Percentiles rank a stretch among this genome's conserved stretches.
Evolutionary conservation across 2,888 invertebrate genomes (phyloP).

Genomic region (Trileptium ribeirensis): DNA sequence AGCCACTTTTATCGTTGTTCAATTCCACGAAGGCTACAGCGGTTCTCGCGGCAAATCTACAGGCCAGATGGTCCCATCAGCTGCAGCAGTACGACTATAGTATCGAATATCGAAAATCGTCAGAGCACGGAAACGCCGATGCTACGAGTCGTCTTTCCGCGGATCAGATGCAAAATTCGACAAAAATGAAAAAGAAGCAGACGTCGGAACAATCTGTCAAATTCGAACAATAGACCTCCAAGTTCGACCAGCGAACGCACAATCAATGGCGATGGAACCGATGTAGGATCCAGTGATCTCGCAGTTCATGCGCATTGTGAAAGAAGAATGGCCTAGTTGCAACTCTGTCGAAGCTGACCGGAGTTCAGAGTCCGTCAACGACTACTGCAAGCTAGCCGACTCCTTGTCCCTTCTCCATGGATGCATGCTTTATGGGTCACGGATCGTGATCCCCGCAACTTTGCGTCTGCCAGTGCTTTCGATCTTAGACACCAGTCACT

Average conservation of each 20-base stretch:
- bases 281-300: neutral
- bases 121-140: slow-evolving; percentile 42
- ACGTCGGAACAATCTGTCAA: neutral
- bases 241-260: neutral
- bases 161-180: neutral
- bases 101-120: slow-evolving; percentile 38
- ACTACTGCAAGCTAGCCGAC: neutral
- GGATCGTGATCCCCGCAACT: neutral
- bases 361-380: neutral
- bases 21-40: slow-evolving; percentile 39
- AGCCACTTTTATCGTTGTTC: slow-evolving; percentile 47
- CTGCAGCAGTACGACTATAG: slow-evolving; percentile 46
- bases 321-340: neutral
- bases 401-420: neutral
- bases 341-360: neutral
- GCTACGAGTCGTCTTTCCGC: slow-evolving; percentile 39
- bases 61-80: slow-evolving; percentile 41
- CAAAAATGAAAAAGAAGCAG: neutral
- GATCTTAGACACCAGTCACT: neutral
- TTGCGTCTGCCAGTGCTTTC: neutral
- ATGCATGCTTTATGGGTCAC: neutral
- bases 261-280: neutral
- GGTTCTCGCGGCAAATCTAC: slow-evolving; percentile 38
- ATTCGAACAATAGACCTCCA: neutral
- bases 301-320: neutral